Evolutionary conservation across 2,888 invertebrate genomes (phyloP).

Genomic region (Tineola bisselliella): DNA sequence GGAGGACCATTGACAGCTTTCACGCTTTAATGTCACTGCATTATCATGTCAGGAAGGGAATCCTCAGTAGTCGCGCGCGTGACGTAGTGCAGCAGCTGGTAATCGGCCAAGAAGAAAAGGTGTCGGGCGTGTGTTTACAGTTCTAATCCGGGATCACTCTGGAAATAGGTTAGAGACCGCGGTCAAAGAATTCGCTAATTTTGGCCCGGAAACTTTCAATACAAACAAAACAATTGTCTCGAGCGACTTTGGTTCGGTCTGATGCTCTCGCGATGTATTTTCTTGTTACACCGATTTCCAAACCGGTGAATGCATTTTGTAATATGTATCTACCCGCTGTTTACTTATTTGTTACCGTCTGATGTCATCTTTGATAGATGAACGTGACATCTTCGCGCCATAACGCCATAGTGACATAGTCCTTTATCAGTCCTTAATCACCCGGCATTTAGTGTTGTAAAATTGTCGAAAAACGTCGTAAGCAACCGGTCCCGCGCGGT

Average conservation of each 20-base stretch:
- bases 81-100: background rate
- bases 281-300: too few species aligned
- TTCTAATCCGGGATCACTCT: constrained; percentile 40
- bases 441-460: background rate
- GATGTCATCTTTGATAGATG: too few species aligned
- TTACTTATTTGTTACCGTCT: too few species aligned
- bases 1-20: background rate
- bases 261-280: too few species aligned
- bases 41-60: background rate
- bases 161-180: constrained; percentile 44
- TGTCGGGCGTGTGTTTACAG: constrained; percentile 34
- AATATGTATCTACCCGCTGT: too few species aligned
- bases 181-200: constrained; percentile 36
- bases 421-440: too few species aligned
- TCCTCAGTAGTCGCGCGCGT: background rate
- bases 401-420: too few species aligned
- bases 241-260: background rate
- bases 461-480: background rate
- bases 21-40: background rate
- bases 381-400: too few species aligned
- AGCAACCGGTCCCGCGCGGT: background rate
- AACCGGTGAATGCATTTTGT: too few species aligned
- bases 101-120: background rate
- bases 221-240: background rate
- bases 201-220: background rate